These are phyloP conservation scores for Apodemus sylvaticus DNA, from an alignment of 2,113 vertebrate genomes.

Conservation along the genomic window DNA sequence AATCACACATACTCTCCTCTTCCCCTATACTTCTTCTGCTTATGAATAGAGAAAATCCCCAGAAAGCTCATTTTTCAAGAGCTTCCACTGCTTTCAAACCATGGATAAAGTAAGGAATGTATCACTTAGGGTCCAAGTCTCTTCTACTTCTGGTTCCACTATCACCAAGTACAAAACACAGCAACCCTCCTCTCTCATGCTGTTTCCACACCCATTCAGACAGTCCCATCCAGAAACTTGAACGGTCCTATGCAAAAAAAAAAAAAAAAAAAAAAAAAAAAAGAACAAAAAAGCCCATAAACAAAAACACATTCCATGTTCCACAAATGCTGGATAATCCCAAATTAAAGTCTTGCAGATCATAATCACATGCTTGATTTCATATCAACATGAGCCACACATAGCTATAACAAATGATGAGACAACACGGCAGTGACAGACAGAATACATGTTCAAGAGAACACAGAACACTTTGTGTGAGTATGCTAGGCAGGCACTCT, in stretches of 20 bases:
- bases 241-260: background rate
- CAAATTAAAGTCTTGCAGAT: background rate
- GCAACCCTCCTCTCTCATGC: background rate
- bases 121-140: background rate
- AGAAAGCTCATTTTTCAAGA: background rate
- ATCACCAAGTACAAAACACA: background rate
- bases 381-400: background rate
- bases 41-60: background rate
- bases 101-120: background rate
- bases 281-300: too few relatives aligned
- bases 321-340: too few relatives aligned
- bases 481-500: background rate
- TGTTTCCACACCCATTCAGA: background rate
- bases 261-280: too few relatives aligned
- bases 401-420: background rate
- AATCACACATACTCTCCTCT: background rate
- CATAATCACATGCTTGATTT: background rate
- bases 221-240: background rate
- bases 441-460: background rate
- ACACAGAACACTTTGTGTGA: background rate
- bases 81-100: background rate
- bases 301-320: too few relatives aligned
- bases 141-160: background rate
- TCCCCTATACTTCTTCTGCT: background rate
- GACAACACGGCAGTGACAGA: background rate